These are phyloP conservation scores for Sebastes variabilis DNA, from an alignment of 2,797 vertebrate species.

Conservation along the genomic window DNA sequence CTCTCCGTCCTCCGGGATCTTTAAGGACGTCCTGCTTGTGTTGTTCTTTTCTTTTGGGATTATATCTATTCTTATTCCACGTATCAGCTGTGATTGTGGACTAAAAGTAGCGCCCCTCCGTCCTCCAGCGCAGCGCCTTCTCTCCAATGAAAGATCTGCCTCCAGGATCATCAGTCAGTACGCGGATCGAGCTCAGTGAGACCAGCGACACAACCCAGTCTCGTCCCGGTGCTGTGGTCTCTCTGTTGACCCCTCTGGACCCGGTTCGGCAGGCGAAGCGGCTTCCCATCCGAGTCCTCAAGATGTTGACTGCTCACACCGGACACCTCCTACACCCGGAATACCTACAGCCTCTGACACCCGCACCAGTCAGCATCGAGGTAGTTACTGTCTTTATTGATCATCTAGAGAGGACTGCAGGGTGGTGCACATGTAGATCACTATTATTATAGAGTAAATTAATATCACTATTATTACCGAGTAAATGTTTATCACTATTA, in stretches of 20 bases:
- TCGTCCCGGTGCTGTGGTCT: constrained; percentile 69
- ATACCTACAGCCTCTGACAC: constrained; percentile 92
- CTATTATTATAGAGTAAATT: too few species aligned
- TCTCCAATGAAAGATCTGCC: constrained; percentile 89
- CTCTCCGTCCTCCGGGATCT: constrained; percentile 51
- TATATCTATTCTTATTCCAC: constrained; percentile 38
- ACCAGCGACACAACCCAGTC: constrained; percentile 27
- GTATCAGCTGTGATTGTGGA: constrained; percentile 10
- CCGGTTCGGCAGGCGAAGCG: constrained; percentile 89
- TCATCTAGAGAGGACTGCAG: neutral
- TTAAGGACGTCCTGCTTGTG: constrained; percentile 33
- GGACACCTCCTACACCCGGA: constrained; percentile 94
- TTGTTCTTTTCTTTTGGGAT: constrained; percentile 53
- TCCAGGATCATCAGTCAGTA: constrained; percentile 81
- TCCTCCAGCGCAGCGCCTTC: constrained; percentile 61
- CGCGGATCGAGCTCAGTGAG: constrained; percentile 77
- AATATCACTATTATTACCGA: too few species aligned
- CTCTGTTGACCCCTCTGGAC: constrained; percentile 85
- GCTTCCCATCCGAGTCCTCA: constrained; percentile 89
- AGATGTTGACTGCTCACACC: constrained; percentile 87
- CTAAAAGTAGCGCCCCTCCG: constrained; percentile 14
- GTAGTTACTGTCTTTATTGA: constrained; percentile 69
- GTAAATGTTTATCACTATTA: neutral
- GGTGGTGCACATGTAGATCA: neutral
- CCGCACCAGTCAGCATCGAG: constrained; percentile 93